Conservation (phyloP, 1,140 invertebrate species). For the Diabrotica virgifera region DNA sequence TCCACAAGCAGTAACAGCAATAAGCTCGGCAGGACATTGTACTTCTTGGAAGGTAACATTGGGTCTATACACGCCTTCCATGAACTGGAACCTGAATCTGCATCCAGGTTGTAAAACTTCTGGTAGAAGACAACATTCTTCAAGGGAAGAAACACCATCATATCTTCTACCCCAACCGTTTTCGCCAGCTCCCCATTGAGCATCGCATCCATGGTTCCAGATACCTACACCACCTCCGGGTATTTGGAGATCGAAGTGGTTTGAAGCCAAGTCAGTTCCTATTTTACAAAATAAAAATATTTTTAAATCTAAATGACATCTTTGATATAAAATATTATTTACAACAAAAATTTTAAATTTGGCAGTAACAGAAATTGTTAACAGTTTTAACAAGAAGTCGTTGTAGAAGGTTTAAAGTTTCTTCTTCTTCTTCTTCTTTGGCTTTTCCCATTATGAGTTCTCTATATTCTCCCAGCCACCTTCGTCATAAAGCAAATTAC, state of each 20-base stretch:
- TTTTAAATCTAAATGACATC: too few species aligned
- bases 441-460: too few species aligned
- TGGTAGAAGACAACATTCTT: conserved; percentile 23
- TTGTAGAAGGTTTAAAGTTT: too few species aligned
- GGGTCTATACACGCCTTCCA: conserved; percentile 25
- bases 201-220: conserved; percentile 18
- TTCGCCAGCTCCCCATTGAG: conserved; percentile 21
- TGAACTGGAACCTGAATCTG: conserved; percentile 26
- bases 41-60: conserved; percentile 26
- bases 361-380: too few species aligned
- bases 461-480: too few species aligned
- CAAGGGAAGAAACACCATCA: conserved; percentile 20
- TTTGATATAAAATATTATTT: too few species aligned
- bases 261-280: conserved; percentile 7
- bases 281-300: too few species aligned
- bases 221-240: conserved; percentile 28
- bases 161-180: conserved; percentile 26
- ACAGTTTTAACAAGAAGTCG: too few species aligned
- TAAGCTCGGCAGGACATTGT: conserved; percentile 20
- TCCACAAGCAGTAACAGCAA: conserved; percentile 12
- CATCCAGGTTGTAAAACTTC: conserved; percentile 24
- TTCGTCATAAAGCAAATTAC: too few species aligned
- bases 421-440: too few species aligned
- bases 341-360: too few species aligned
- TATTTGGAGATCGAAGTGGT: conserved; percentile 22